These are phyloP conservation scores for Glossosoma conforme DNA, from an alignment of 1,140 invertebrate species.

Conservation along the genomic window DNA sequence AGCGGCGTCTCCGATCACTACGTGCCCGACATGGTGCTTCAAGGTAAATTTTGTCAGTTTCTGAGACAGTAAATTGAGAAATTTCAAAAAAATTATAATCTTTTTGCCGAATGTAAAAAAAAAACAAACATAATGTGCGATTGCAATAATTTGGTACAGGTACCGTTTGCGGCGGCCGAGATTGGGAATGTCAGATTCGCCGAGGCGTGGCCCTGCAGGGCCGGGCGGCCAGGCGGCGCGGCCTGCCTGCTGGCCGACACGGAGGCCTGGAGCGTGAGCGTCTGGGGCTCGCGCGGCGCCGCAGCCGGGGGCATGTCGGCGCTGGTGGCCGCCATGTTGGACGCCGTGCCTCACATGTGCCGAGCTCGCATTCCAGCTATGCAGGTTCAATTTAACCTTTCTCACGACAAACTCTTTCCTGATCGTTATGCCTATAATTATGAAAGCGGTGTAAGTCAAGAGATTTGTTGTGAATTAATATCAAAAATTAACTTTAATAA, in stretches of 20 bases:
- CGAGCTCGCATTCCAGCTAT: conserved; percentile 48
- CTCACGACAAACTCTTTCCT: too few relatives aligned
- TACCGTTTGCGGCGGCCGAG: conserved; percentile 16
- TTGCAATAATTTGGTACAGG: conserved; percentile 8
- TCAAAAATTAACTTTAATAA: too few relatives aligned
- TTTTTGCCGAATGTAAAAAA: too few relatives aligned
- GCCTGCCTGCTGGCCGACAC: conserved; percentile 71
- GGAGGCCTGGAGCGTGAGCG: conserved; percentile 64
- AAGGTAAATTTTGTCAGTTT: conserved; percentile 55
- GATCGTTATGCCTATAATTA: too few relatives aligned
- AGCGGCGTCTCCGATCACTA: conserved; percentile 66
- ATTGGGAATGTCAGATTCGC: conserved; percentile 49
- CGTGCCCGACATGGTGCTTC: conserved; percentile 69
- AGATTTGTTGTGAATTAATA: too few relatives aligned
- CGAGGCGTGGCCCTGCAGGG: conserved; percentile 48
- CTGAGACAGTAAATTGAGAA: too few relatives aligned
- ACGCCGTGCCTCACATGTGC: conserved; percentile 73
- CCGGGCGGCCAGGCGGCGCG: conserved; percentile 50
- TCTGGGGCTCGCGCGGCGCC: conserved; percentile 41
- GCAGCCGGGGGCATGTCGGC: conserved; percentile 70
- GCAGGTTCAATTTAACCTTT: conserved; percentile 45
- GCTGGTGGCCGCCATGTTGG: conserved; percentile 77
- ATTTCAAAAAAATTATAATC: too few relatives aligned
- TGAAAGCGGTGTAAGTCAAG: too few relatives aligned
- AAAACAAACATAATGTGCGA: too few relatives aligned